Base-by-base conservation (phyloP, 2,113 vertebrate species). In the Pipra filicauda region DNA sequence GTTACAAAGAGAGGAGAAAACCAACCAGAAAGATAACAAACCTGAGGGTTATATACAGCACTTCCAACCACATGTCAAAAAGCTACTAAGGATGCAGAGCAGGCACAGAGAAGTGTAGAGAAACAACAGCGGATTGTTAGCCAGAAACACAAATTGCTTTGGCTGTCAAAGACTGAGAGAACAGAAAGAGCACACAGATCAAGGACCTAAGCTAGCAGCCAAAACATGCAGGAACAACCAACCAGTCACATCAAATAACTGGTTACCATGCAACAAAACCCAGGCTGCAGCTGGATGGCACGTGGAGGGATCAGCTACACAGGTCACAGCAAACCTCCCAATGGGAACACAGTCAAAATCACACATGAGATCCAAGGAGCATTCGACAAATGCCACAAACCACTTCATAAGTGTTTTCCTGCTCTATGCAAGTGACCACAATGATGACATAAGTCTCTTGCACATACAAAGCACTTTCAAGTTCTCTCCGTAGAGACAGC, bases 161-260 rank as follows among this genome's bases (percentile, higher is more conserved):
- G 66, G 41, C 51, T 87, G 73, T 58, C 44, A 88, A 71, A 94
- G 78, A 51, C 65, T 57, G 22, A 5, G 26, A 80, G 57, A 69
- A 77, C 22, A 93, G 46, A 31, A 74, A 72, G 55, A 92, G 30
- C 20, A 16, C 6, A 64, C 13, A 79, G 28, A 84, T 30, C 46
- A 79, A 54, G n/a, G 75, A 81, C 44, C 57, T 72, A 88, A 37
- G 21, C 49, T 55, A 80, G 72, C 5, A 87, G 52, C 37, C 41
- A 82, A 85, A 76, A 66, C 85, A 78, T 70, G 85, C 92, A 86
- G 61, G n/a, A 91, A 66, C 61, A 96, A 81, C 59, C 31, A 73
- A 51, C 15, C 20, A 33, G 44, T 55, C 54, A 91, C 74, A 71
- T 73, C 17, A 74, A 52, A 31, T 46, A 46, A 39, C 24, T 26